phyloP scores from a whole-genome alignment of 1,140 invertebrate species.

The Macrobrachium nipponense region DNA sequence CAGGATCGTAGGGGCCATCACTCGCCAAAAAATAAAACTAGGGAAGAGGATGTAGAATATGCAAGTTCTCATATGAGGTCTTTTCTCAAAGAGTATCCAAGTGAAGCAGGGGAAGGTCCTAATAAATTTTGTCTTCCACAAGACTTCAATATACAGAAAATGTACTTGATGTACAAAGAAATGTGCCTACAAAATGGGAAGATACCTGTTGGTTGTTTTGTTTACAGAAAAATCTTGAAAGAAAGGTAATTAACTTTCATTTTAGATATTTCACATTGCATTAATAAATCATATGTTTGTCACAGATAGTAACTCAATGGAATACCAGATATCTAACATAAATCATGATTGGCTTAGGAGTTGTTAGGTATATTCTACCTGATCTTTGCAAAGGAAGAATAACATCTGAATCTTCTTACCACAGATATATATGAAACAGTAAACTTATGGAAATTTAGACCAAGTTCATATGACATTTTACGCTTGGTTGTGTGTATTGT shows the following conservation, averaged over 20 bases:
- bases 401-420: no score
- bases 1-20: constrained; percentile 43
- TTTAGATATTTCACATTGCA: background rate
- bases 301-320: background rate
- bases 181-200: constrained; percentile 8
- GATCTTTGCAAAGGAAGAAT: no score
- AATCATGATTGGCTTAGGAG: no score
- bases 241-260: constrained; percentile 23
- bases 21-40: constrained; percentile 42
- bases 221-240: constrained; percentile 50
- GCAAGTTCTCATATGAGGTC: constrained; percentile 23
- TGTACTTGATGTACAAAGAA: constrained; percentile 43
- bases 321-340: no score
- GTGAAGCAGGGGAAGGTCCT: background rate
- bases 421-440: no score
- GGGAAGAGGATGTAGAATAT: constrained; percentile 34
- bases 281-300: background rate
- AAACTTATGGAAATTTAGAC: no score
- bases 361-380: no score
- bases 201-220: constrained; percentile 40
- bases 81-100: constrained; percentile 3
- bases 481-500: no score
- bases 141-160: constrained; percentile 39
- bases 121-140: constrained; percentile 7
- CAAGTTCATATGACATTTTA: no score